These are phyloP conservation scores for Periophthalmodon schlosseri DNA, from an alignment of 2,113 vertebrate genomes.

Conservation along the genomic window DNA sequence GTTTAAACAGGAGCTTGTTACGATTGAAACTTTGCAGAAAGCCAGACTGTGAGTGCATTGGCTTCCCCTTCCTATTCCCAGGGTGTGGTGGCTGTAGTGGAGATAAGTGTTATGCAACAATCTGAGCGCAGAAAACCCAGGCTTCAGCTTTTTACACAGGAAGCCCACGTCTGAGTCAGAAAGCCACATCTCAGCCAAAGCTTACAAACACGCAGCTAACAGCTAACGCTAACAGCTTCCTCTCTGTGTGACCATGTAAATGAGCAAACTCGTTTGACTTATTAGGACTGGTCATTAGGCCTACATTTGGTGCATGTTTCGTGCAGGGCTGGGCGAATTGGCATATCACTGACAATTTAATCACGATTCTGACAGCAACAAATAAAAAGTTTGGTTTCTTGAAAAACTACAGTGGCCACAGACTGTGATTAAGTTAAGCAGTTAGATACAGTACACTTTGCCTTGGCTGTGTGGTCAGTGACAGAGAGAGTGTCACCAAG, in stretches of 20 bases:
- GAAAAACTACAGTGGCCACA: too few species aligned
- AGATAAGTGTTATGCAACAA: conserved; percentile 75
- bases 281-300: background rate
- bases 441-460: too few species aligned
- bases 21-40: conserved; percentile 23
- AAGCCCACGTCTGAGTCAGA: conserved; percentile 70
- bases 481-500: too few species aligned
- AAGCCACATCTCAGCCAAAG: conserved; percentile 48
- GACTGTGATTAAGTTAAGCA: too few species aligned
- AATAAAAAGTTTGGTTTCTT: background rate
- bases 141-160: conserved; percentile 63
- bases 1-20: conserved; percentile 28
- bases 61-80: conserved; percentile 55
- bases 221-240: conserved; percentile 40
- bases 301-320: background rate
- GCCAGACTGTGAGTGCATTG: conserved; percentile 54
- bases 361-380: background rate
- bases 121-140: conserved; percentile 61
- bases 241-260: conserved; percentile 11
- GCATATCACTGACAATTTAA: too few species aligned
- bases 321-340: too few species aligned
- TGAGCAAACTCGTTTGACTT: conserved; percentile 1
- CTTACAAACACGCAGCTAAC: conserved; percentile 46
- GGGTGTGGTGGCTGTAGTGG: conserved; percentile 64
- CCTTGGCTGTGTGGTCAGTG: too few species aligned